These are phyloP conservation scores for Panopea generosa DNA, from an alignment of 2,888 invertebrate species.

Conservation along the genomic window DNA sequence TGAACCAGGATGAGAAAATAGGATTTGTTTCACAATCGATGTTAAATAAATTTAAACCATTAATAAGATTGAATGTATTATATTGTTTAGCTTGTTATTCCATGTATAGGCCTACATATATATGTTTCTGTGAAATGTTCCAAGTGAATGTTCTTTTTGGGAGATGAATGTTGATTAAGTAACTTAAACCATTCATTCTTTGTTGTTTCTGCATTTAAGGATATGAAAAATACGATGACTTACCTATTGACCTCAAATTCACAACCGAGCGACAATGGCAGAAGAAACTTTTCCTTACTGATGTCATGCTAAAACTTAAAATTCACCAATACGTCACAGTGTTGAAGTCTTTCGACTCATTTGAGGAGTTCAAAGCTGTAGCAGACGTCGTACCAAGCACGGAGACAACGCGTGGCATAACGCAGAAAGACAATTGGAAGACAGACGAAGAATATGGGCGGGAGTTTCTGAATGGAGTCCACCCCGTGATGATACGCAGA, in stretches of 20 bases:
- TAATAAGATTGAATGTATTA: too few relatives aligned
- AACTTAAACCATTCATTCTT: too few relatives aligned
- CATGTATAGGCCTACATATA: too few relatives aligned
- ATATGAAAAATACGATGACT: conserved; percentile 35
- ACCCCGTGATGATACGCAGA: conserved; percentile 43
- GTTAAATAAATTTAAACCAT: too few relatives aligned
- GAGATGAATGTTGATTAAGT: too few relatives aligned
- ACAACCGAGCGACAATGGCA: conserved; percentile 48
- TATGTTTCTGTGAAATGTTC: too few relatives aligned
- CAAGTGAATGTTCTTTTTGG: too few relatives aligned
- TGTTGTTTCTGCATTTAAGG: too few relatives aligned
- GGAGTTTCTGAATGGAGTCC: conserved; percentile 45
- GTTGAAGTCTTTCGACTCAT: conserved; percentile 50
- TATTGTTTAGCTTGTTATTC: too few relatives aligned
- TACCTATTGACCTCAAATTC: conserved; percentile 52
- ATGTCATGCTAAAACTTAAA: conserved; percentile 50
- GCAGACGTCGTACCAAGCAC: conserved; percentile 32
- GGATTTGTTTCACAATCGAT: too few relatives aligned
- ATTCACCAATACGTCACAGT: conserved; percentile 45
- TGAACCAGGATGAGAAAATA: too few relatives aligned
- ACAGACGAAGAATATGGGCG: conserved; percentile 60
- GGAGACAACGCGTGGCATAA: conserved; percentile 33
- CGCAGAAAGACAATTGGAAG: conserved; percentile 48
- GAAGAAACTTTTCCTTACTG: conserved; percentile 47
- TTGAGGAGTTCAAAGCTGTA: conserved; percentile 54